Evolutionary conservation across 2,797 vertebrate genomes (phyloP), one percentile per base, ranked within the genome.

Genomic region (Lepus oiostolus): DNA sequence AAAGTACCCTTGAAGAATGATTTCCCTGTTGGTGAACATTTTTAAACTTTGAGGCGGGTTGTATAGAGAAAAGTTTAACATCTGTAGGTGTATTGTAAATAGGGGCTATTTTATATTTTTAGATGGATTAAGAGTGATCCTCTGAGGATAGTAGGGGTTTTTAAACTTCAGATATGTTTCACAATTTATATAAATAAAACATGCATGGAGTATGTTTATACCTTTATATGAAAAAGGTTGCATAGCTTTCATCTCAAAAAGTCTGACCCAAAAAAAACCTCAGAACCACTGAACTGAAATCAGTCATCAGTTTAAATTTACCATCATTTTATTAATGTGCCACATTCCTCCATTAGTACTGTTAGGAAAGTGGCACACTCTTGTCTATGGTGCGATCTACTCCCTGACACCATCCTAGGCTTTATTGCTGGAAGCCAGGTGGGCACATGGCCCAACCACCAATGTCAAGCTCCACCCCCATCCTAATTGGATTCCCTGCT

Each of bases 311-410:
- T 71, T 83, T 72, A 0, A 10, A 24, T 24, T 62, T 93, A 76
- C 7, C 30, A 70, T 75, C 8, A 88, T 87, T 87, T 90, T 89
- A 84, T 72, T 85, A 32, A 70, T 71, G 11, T 84, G 19, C 80
- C 22, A 87, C 62, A 47, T 93, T 28, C 72, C 14, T 81, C 16
- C 47, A 12, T 14, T 79, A n/a, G 35, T 88, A 80, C 42, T 47
- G 42, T 47, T 47, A 47, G 42, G 42, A 47, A 92, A 85, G 67
- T 93, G 24, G 42, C 75, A 85, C 0, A 65, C 9, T 28, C 79
- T 38, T 77, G 9, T 47, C 42, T 47, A 47, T 47, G 42, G 42
- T 8, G 1, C 8, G 1, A 47, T 47, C 42, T 47, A 47, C 42
- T 47, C 42, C 42, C 42, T 47, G 42, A 47, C 42, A 47, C 42